Base-by-base conservation (phyloP, 2,888 invertebrate species). In the Nudaria mundana region DNA sequence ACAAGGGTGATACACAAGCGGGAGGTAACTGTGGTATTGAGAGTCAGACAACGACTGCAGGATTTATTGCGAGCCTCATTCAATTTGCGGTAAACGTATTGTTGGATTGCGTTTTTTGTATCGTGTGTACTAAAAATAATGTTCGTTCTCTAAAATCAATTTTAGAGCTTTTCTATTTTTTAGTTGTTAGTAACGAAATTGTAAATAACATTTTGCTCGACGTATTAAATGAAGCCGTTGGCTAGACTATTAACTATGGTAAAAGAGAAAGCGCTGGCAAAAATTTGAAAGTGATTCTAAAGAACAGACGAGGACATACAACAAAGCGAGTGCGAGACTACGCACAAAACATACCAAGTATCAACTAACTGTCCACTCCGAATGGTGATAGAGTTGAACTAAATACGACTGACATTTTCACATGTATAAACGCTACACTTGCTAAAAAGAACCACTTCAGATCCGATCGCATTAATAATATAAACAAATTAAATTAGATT, bases 11-110 rank as follows among this genome's bases (percentile, higher is more conserved):
- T 71, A 71, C 71, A 65, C 71, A 71, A 73, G 72, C 66, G 75
- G 71, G 75, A 70, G 73, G 45, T 53, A n/a, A 60, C 48, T 47
- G n/a, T n/a, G 55, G 68, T 72, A 77, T 80, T 76, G 79, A 71
- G 75, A 83, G 78, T 78, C 81, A 80, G 78, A 75, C 77, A 78
- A 76, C 81, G 78, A 76, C 81, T 77, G 76, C 79, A 68, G 80
- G 81, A 85, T 85, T 85, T 85, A 85, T 85, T 79, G 80, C 76
- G 74, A 83, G 79, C 75, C 74, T 83, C 76, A 85, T 86, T 84
- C 84, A 86, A 84, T 86, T 85, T 85, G 81, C 69, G 82, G 82
- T 72, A 75, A 79, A 77, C 77, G 78, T 82, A 82, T 84, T 84
- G 84, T 81, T 71, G 70, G 74, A 80, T 77, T 76, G 76, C 66